Evolutionary conservation across 2,888 invertebrate genomes (phyloP).

Genomic region (Heliconius cydno): DNA sequence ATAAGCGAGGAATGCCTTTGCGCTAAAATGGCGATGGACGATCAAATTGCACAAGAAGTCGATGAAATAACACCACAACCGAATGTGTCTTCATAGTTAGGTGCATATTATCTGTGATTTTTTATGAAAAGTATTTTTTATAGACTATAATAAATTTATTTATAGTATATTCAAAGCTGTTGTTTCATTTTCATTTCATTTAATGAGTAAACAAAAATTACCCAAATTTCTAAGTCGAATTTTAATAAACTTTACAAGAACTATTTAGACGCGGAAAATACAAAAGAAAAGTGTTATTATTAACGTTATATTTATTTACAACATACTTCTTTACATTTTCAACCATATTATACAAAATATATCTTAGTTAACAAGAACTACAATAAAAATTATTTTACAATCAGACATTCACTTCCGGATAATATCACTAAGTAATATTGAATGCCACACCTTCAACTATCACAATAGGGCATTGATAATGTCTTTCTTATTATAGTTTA

Average conservation of each 20-base stretch:
- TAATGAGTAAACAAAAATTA: not conserved
- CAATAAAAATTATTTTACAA: conserved; percentile 77
- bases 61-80: conserved; percentile 74
- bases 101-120: conserved; percentile 34
- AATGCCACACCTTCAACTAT: conserved; percentile 70
- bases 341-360: conserved; percentile 83
- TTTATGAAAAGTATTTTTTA: conserved; percentile 16
- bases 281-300: conserved; percentile 55
- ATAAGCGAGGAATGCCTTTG: conserved; percentile 73
- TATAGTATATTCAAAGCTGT: not conserved
- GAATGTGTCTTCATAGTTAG: conserved; percentile 39
- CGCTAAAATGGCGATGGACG: conserved; percentile 70
- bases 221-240: too few relatives aligned
- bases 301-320: conserved; percentile 82
- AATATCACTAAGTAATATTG: conserved; percentile 69
- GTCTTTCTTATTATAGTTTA: conserved; percentile 49
- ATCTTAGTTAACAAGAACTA: conserved; percentile 77
- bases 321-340: conserved; percentile 81
- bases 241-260: not conserved
- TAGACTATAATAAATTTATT: conserved; percentile 7
- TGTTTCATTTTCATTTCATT: not conserved
- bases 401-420: conserved; percentile 74
- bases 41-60: conserved; percentile 70
- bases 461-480: conserved; percentile 69
- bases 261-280: not conserved